phyloP scores from a whole-genome alignment of 2,797 vertebrate species.

The Sciurus vulgaris region DNA sequence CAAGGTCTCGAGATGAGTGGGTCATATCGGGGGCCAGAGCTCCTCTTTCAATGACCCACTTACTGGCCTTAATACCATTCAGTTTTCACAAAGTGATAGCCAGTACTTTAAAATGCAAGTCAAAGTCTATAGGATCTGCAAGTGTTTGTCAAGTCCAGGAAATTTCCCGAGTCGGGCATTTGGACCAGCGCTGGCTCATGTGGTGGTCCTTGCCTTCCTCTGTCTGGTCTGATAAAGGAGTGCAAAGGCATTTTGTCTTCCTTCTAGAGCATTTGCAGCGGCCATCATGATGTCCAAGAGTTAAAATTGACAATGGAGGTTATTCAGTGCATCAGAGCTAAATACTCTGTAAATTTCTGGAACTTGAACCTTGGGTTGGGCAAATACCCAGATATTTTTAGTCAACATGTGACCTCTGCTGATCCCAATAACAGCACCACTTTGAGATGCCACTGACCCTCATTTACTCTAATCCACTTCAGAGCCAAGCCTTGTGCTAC shows the following conservation, averaged over 20 bases:
- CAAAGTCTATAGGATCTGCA: background rate
- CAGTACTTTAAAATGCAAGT: slow-evolving; percentile 15
- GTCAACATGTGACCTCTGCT: too few relatives aligned
- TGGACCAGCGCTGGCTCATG: background rate
- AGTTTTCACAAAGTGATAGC: background rate
- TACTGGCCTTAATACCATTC: background rate
- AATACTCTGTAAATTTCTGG: background rate
- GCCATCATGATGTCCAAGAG: background rate
- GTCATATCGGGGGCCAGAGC: background rate
- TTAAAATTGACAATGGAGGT: background rate
- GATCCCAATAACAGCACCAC: too few relatives aligned
- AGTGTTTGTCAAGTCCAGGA: background rate
- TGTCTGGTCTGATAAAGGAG: background rate
- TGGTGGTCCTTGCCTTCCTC: background rate
- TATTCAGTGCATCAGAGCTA: background rate
- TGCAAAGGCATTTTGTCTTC: background rate
- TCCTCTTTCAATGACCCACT: background rate
- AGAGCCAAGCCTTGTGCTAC: too few relatives aligned
- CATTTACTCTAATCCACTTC: too few relatives aligned
- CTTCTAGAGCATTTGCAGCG: background rate
- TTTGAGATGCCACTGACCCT: too few relatives aligned
- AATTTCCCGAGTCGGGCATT: background rate
- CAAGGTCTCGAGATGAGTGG: background rate
- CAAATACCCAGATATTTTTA: too few relatives aligned
- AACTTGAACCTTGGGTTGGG: background rate